Evolutionary conservation across 2,888 invertebrate species (phyloP), one percentile per base, ranked within the genome.

Genomic region (Macropis europaea): DNA sequence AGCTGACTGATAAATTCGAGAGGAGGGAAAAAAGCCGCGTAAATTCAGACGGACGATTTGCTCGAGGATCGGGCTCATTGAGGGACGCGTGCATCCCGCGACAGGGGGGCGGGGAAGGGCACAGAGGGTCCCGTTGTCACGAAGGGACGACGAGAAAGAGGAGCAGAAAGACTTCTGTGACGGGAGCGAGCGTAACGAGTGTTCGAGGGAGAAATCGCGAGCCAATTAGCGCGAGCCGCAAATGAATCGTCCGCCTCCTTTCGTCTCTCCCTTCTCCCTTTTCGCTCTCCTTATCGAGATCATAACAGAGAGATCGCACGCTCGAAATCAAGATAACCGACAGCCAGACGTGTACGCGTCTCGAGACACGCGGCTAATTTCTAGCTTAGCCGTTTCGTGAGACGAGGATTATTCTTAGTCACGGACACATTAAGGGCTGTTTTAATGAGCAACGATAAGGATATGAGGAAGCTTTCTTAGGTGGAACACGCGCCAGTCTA

Each of bases 21-120:
- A 28, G 11, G 43, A 22, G 11, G 22, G 70, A 70, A 75, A 83
- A 80, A 84, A 82, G 66, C 60, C 62, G 74, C 72, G 73, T 78
- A 81, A 81, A 84, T 86, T 83, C 68, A 75, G 79, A 77, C 79
- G 76, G 76, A 71, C 82, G 83, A 86, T 84, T 85, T 82, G 78
- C 73, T 67, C 71, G 64, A 53, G 76, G 79, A 82, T 84, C 82
- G 77, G 77, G 77, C 38, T 40, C 24, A 15, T 59, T n/a, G 53
- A 19, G 47, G 7, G 26, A 36, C 15, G 45, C 17, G 30, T 70
- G 71, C 73, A 75, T 73, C 76, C 47, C 26, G 11, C 1, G 15
- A 3, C n/a, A 5, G 28, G 22, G 9, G 24, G 15, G 28, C n/a
- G 19, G 32, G 24, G 28, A 11, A 9, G 32, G 26, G 43, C n/a